phyloP scores from a whole-genome alignment of 2,797 vertebrate genomes.

The Acipenser oxyrinchus region DNA sequence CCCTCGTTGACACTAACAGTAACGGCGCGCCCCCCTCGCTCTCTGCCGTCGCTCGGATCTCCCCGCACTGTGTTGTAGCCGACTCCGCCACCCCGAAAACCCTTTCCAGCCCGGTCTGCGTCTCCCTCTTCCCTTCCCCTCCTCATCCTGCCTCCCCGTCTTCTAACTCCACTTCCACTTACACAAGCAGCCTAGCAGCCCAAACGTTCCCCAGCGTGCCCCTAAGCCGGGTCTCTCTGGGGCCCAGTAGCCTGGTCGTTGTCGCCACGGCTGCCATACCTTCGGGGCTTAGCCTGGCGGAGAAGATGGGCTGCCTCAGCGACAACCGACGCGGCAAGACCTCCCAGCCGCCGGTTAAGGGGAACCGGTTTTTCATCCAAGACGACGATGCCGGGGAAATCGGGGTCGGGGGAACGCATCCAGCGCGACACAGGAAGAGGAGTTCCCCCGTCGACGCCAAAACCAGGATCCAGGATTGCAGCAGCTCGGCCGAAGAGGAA shows the following conservation, averaged over 20 bases:
- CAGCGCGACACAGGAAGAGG: too few species aligned
- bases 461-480: not conserved
- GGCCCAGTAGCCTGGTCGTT: not conserved
- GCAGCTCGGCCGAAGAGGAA: not conserved
- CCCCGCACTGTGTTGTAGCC: constrained; percentile 2
- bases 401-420: too few species aligned
- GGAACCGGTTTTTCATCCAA: constrained; percentile 8
- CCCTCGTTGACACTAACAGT: too few species aligned
- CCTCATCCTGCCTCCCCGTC: constrained; percentile 37
- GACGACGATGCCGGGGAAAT: not conserved
- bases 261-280: not conserved
- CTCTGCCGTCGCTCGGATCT: constrained; percentile 26
- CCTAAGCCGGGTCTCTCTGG: constrained; percentile 28
- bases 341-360: constrained; percentile 1
- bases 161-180: constrained; percentile 14
- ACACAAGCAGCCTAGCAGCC: constrained; percentile 37
- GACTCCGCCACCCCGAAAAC: too few species aligned
- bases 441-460: not conserved
- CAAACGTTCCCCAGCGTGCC: not conserved
- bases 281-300: not conserved
- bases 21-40: not conserved
- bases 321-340: not conserved
- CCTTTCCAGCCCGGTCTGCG: too few species aligned
- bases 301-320: not conserved
- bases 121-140: constrained; percentile 22